These are phyloP conservation scores for Gryllus longicercus DNA, from an alignment of 2,888 invertebrate species.

Conservation along the genomic window DNA sequence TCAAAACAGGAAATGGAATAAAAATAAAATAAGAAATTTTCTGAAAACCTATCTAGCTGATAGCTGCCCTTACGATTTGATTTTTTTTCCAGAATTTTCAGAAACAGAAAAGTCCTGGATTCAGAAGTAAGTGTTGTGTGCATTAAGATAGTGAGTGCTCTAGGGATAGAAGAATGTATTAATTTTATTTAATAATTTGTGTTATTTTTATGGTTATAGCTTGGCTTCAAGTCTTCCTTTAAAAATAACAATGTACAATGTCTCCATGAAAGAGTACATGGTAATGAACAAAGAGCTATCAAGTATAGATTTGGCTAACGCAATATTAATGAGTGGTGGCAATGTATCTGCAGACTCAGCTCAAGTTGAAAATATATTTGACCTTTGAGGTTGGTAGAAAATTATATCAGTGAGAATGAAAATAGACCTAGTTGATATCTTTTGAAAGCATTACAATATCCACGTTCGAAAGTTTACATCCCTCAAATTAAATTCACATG, in stretches of 20 bases:
- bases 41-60: conserved; percentile 44
- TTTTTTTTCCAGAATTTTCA: conserved; percentile 47
- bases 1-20: not conserved
- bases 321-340: conserved; percentile 25
- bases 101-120: conserved; percentile 49
- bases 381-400: no score
- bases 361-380: no score
- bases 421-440: no score
- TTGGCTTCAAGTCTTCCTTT: conserved; percentile 49
- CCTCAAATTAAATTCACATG: no score
- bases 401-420: no score
- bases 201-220: conserved; percentile 41
- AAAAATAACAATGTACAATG: conserved; percentile 51
- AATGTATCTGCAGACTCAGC: no score
- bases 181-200: not conserved
- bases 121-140: conserved; percentile 43
- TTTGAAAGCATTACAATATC: no score
- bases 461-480: no score
- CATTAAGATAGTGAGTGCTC: not conserved
- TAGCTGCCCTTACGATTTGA: conserved; percentile 45
- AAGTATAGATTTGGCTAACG: conserved; percentile 18
- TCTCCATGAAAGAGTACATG: conserved; percentile 49
- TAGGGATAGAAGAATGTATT: not conserved
- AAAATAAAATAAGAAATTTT: conserved; percentile 41
- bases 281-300: conserved; percentile 52